These are phyloP conservation scores for Drosophila leontia DNA, from an alignment of 1,140 invertebrate species.

Conservation along the genomic window DNA sequence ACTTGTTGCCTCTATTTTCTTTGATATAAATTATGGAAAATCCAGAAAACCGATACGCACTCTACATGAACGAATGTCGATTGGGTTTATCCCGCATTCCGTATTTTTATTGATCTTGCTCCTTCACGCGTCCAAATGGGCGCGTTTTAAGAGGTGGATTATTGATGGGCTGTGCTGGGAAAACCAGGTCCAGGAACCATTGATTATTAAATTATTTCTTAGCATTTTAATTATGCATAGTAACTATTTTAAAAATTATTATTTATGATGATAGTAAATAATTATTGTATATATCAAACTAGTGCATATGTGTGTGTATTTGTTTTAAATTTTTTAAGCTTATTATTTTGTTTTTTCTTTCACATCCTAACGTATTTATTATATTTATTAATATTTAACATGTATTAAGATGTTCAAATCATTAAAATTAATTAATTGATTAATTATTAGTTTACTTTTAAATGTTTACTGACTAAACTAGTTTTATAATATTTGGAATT, in stretches of 20 bases:
- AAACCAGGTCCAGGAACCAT: constrained; percentile 18
- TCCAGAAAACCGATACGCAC: constrained; percentile 50
- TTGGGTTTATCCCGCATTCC: constrained; percentile 63
- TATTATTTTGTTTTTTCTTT: not conserved
- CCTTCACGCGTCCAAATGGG: constrained; percentile 26
- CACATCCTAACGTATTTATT: no score
- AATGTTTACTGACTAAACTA: no score
- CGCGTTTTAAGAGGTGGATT: constrained; percentile 50
- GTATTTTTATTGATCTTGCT: constrained; percentile 61
- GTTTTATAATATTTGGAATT: no score
- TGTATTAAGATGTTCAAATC: no score
- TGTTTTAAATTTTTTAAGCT: not conserved
- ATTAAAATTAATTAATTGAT: no score
- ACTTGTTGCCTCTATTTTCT: constrained; percentile 71
- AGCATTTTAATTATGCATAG: no score
- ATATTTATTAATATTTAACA: no score
- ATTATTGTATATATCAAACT: not conserved
- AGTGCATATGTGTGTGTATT: not conserved
- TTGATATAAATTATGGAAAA: constrained; percentile 81
- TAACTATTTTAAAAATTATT: not conserved
- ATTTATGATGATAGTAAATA: not conserved
- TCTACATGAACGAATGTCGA: constrained; percentile 68
- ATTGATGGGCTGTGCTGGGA: constrained; percentile 14
- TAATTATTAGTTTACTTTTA: no score
- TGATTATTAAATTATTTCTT: not conserved